A percentile compares a stretch with the other conserved stretches of the same genome.
Evolutionary conservation across 2,113 vertebrate genomes (phyloP).

Genomic region (Aleadryas rufinucha): DNA sequence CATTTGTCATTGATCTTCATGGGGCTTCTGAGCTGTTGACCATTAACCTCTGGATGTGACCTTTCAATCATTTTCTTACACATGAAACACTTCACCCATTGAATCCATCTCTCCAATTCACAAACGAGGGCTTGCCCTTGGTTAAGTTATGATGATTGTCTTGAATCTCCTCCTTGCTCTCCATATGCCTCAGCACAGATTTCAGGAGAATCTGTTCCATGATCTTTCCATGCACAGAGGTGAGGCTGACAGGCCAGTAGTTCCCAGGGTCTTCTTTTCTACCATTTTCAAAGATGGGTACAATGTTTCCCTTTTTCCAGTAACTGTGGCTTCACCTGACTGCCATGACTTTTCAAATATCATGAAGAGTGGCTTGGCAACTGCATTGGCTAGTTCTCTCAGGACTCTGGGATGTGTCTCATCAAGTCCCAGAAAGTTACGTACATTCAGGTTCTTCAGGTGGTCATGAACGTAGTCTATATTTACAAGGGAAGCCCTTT

Average conservation of each 20-base stretch:
- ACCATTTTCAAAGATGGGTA: not conserved
- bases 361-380: not conserved
- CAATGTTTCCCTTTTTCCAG: not conserved
- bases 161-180: not conserved
- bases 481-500: not conserved
- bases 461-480: not conserved
- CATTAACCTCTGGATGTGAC: not conserved
- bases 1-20: not conserved
- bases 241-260: not conserved
- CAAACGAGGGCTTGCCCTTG: not conserved
- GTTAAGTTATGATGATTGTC: not conserved
- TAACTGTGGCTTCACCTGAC: not conserved
- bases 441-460: not conserved
- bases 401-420: not conserved
- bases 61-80: not conserved
- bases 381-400: not conserved
- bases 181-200: not conserved
- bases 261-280: not conserved
- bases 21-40: not conserved
- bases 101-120: not conserved
- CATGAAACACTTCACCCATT: not conserved
- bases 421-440: not conserved
- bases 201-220: not conserved
- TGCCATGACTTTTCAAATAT: not conserved
- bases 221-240: not conserved